Evolutionary conservation across 2,113 vertebrate species (phyloP).

Genomic region (Pseudolaguvia tuberculata): DNA sequence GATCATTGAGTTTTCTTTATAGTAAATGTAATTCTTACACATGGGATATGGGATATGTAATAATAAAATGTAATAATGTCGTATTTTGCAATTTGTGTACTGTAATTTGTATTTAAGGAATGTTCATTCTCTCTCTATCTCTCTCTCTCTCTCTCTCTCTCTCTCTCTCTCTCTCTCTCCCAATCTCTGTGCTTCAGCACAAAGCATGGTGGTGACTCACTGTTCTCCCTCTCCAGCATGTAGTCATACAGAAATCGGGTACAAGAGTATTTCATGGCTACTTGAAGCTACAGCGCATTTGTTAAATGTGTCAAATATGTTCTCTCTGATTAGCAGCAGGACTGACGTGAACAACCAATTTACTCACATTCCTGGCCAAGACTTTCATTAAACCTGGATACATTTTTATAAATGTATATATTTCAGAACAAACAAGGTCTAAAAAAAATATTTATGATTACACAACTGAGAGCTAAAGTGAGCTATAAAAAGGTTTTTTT

Average conservation of each 20-base stretch:
- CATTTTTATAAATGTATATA: no score
- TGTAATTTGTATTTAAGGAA: no score
- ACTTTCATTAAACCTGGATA: neutral
- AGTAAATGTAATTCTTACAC: no score
- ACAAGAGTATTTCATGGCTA: conserved; percentile 52
- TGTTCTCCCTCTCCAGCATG: neutral
- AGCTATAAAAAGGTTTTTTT: no score
- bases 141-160: neutral
- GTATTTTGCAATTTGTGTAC: no score
- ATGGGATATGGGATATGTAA: no score
- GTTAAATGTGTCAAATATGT: conserved; percentile 51
- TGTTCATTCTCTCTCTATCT: neutral
- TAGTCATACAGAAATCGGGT: conserved; percentile 19
- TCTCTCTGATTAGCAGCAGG: conserved; percentile 25
- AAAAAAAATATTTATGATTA: neutral
- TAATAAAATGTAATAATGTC: no score
- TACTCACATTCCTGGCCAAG: neutral
- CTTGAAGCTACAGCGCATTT: conserved; percentile 50
- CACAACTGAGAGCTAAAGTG: no score
- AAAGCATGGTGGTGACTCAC: conserved; percentile 3
- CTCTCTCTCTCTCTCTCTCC: neutral
- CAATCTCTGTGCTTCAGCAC: neutral
- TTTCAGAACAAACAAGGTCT: neutral
- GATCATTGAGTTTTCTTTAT: no score
- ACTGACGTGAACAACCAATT: neutral